Percentiles rank a stretch among this genome's conserved stretches.
phyloP scores from a whole-genome alignment of 1,140 invertebrate genomes.

The Drosophila gunungcola region DNA sequence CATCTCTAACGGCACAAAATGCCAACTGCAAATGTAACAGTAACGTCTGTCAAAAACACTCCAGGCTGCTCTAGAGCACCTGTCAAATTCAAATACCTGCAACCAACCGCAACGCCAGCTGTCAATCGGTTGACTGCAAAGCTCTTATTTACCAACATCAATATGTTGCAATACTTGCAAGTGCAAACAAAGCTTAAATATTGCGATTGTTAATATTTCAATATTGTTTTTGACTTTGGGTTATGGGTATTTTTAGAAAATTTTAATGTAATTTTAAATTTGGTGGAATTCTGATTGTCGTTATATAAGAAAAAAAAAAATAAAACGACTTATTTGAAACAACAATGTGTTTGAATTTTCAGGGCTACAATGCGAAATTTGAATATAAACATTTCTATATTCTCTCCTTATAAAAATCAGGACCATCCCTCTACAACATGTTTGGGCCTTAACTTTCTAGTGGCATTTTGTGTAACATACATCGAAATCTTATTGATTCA shows the following conservation, averaged over 20 bases:
- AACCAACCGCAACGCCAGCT: conserved; percentile 10
- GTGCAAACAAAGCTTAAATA: neutral
- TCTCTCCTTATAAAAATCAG: too few species aligned
- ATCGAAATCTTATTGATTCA: too few species aligned
- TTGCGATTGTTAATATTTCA: neutral
- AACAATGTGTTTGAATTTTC: too few species aligned
- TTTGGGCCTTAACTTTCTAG: too few species aligned
- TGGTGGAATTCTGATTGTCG: too few species aligned
- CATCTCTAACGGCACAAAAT: conserved; percentile 13
- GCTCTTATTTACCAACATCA: neutral
- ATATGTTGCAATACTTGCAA: conserved; percentile 4
- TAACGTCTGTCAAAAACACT: conserved; percentile 42
- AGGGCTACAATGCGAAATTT: too few species aligned
- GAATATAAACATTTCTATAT: too few species aligned
- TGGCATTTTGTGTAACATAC: too few species aligned
- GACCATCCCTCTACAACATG: too few species aligned
- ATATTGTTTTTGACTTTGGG: neutral
- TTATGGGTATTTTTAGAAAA: neutral
- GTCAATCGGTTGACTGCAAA: conserved; percentile 11
- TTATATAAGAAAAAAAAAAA: too few species aligned
- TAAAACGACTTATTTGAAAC: too few species aligned
- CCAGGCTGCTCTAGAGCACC: conserved; percentile 24
- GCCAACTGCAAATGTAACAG: conserved; percentile 19
- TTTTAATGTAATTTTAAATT: too few species aligned
- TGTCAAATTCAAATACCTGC: conserved; percentile 28